phyloP scores from a whole-genome alignment of 2,113 vertebrate species.

The Entosphenus tridentatus region DNA sequence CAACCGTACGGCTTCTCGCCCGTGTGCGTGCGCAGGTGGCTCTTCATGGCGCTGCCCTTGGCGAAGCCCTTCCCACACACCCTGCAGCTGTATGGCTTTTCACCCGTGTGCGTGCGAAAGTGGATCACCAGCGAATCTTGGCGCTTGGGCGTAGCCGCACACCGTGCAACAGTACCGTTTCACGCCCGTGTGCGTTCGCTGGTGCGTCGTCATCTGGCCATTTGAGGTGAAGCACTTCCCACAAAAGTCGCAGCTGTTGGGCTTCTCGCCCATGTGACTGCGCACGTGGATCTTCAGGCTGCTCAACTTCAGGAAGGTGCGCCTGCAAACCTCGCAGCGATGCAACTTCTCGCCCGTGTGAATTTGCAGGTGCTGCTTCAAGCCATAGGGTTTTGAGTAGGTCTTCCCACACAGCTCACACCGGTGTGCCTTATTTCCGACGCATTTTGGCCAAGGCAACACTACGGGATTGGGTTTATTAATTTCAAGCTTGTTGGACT shows the following conservation, averaged over 20 bases:
- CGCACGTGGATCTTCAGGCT: neutral
- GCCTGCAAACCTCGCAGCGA: conserved; percentile 5
- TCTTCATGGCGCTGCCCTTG: neutral
- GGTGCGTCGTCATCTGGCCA: neutral
- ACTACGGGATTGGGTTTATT: no score
- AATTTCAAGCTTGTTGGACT: no score
- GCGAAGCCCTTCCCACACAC: conserved; percentile 2
- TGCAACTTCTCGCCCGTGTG: neutral
- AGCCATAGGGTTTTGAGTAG: neutral
- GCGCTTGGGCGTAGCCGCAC: neutral
- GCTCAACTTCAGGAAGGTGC: neutral
- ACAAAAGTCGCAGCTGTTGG: neutral
- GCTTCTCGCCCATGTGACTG: neutral
- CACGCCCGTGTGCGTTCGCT: neutral
- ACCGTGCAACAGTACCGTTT: neutral
- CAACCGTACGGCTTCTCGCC: conserved; percentile 4
- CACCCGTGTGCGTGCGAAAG: conserved; percentile 1
- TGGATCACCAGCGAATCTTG: neutral
- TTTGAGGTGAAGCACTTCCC: neutral
- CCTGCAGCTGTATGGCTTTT: conserved; percentile 1
- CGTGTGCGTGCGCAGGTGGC: neutral
- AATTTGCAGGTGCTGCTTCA: neutral
- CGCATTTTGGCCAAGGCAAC: no score
- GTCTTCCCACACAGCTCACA: neutral
- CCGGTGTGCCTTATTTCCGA: neutral